Base-by-base conservation (phyloP, 2,797 vertebrate species). In the Poecilia gillii region DNA sequence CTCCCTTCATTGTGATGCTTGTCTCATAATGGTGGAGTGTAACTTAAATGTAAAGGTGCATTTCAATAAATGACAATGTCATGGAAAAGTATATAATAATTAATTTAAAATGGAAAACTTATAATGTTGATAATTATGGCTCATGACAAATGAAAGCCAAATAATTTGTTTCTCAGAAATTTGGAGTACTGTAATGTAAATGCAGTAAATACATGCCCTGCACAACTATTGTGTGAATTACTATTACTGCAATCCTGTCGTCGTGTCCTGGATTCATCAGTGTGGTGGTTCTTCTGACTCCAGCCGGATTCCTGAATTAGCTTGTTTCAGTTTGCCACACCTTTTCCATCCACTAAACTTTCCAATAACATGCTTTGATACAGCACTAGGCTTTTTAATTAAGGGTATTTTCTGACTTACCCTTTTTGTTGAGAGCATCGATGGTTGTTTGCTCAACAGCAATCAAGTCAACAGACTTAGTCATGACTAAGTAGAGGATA, bases 21-120 rank as follows among this genome's bases (percentile, higher is more conserved):
- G 81, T 76, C 79, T 80, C 46, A 81, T 85, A 82, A 91, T 88
- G 87, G 75, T 70, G 68, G 73, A 89, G 72, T 83, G 73, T 70
- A 83, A 93, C 94, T 86, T 91, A 81, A 92, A 90, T 91, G 88
- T 84, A 86, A 68, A 81, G 72, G 39, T 6, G 20, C 18, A 12
- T 68, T 68, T 68, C 64, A 43, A n/a, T 43, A 14, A 41, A 13
- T 70, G 9, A 25, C 14, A 20, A 20, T 1, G 11, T 43, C 20
- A 70, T 70, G 11, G 2, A 70, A 70, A 70, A 70, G 39, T 70
- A 25, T 70, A 13, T 6, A 43, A 11, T 25, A 41, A 41, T 70
- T 43, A 1, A 43, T 70, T 43, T 25, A n/a, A 68, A 43, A 70
- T 11, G 7, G 9, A 39, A 68, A 68, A 41, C 18, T 23, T 12